Base-by-base conservation (phyloP, 2,113 vertebrate species). In the Glaucomys volans region DNA sequence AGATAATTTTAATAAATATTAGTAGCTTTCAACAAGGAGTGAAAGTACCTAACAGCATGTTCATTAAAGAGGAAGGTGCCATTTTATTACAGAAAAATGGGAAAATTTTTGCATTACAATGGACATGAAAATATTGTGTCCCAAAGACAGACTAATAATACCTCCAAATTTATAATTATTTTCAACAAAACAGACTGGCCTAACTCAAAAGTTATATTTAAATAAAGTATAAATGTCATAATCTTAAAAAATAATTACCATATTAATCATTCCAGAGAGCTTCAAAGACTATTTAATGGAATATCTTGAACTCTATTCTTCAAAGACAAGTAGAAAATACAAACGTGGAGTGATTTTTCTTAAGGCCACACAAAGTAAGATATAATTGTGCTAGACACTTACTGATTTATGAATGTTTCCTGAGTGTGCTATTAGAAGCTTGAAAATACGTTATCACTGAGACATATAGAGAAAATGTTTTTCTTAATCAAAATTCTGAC, bases 341-440 rank as follows among this genome's bases (percentile, higher is more conserved):
- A 77, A 95, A 90, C 42, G 3, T 52, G 40, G 37, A 97, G 69
- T 93, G 10, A 87, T 92, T 95, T 95, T 96, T 92, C 42, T 28
- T 71, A 95, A 47, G 26, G 13, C 18, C 59, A 87, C 66, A 79
- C 1, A 81, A 50, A 94, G 17, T 95, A 94, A 96, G 95, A 90
- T 28, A 69, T 81, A 74, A 81, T n/a, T 35, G 10, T 47, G 8
- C 26, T 59, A 89, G 50, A 84, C 37, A 87, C 16, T 84, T 92
- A 44, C 11, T 91, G 52, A 96, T 92, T 90, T 94, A 94, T 87
- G 37, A 95, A 83, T 95, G 59, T 76, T 83, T 95, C 66, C 66
- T 79, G 37, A 75, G 62, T 91, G 22, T 57, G 54, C 59, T 30
- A 74, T n/a, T 95, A 72, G 81, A 81, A 89, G 62, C 87, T 47